Conservation (phyloP, 1,140 invertebrate species). For the Drosophila sp. region DNA sequence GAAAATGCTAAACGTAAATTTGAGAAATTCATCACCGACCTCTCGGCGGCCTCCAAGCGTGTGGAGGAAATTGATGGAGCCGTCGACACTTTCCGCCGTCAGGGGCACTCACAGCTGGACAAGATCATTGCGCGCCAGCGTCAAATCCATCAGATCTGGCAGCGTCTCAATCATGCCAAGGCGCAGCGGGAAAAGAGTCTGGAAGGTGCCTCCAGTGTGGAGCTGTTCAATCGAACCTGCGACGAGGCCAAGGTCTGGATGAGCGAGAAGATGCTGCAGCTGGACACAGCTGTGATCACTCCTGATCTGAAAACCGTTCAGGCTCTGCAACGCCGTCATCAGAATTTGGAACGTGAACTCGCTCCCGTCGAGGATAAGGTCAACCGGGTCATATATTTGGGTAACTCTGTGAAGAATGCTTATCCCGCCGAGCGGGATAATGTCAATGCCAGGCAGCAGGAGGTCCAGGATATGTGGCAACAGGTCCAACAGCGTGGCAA, state of each 20-base stretch:
- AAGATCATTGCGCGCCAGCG: conserved; percentile 92
- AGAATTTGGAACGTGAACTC: conserved; percentile 94
- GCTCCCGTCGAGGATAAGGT: conserved; percentile 96
- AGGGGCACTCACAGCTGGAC: conserved; percentile 94
- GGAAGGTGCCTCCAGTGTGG: conserved; percentile 96
- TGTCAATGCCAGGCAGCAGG: conserved; percentile 92
- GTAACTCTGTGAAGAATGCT: conserved; percentile 93
- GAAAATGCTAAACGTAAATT: conserved; percentile 97
- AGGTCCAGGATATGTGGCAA: conserved; percentile 94
- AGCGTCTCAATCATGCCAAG: conserved; percentile 94
- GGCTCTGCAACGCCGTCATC: conserved; percentile 93
- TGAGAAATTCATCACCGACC: conserved; percentile 97
- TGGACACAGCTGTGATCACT: conserved; percentile 91
- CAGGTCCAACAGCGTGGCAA: conserved; percentile 93
- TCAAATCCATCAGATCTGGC: conserved; percentile 94
- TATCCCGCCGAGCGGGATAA: conserved; percentile 95
- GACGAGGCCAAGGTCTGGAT: conserved; percentile 97
- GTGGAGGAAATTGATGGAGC: conserved; percentile 94
- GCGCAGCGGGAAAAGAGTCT: conserved; percentile 95
- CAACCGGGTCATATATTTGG: conserved; percentile 90
- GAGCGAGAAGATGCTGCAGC: conserved; percentile 94
- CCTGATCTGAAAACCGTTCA: conserved; percentile 95
- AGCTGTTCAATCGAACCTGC: conserved; percentile 96
- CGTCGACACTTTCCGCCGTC: conserved; percentile 92
- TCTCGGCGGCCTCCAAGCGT: conserved; percentile 95